Evolutionary conservation across 2,888 invertebrate genomes (phyloP), one percentile per base, ranked within the genome.

Genomic region (Petrolisthes cinctipes): DNA sequence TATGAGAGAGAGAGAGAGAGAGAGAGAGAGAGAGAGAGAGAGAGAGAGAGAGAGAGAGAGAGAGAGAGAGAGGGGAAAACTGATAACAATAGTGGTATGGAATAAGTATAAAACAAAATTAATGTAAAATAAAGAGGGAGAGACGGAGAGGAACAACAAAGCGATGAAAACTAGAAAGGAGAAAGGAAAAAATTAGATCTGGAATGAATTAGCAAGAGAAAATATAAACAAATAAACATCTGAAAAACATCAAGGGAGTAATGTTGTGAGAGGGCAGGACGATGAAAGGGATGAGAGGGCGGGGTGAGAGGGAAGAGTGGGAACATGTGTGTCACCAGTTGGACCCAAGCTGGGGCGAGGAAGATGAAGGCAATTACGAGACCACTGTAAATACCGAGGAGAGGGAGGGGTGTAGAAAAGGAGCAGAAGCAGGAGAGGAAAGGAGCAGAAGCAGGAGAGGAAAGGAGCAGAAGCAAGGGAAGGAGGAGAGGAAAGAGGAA

Each of bases 381-480:
- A 53, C 23, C 53, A 23, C 53, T 53, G 23, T 57, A 53, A 68
- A 68, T 53, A 82, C 68, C 51, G 17, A 7, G 66, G 7, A 14
- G 14, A 66, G 20, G 81, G 7, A 51, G 7, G 17, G 66, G 81
- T 20, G 56, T 17, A 54, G 51, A 51, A 75, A 51, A 75, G 75
- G 51, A 51, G 51, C 37, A 75, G 75, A 75, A 51, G 51, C 37
- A 75, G 75, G 51, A 51, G 51, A 51, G 51, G 53, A 82, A 20
- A 51, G 54, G 83, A 83, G 83, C 71, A 73, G 73, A 73, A 83
- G 83, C 71, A 83, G 83, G 57, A 56, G 57, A 76, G 57, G 83
- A 83, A 54, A 83, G 56, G 83, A 83, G 83, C 71, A 73, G 73
- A 73, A 83, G 83, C 71, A 73, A 83, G 83, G 73, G 83, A 83